Conservation (phyloP, 1,140 invertebrate genomes). For the Achroia grisella region DNA sequence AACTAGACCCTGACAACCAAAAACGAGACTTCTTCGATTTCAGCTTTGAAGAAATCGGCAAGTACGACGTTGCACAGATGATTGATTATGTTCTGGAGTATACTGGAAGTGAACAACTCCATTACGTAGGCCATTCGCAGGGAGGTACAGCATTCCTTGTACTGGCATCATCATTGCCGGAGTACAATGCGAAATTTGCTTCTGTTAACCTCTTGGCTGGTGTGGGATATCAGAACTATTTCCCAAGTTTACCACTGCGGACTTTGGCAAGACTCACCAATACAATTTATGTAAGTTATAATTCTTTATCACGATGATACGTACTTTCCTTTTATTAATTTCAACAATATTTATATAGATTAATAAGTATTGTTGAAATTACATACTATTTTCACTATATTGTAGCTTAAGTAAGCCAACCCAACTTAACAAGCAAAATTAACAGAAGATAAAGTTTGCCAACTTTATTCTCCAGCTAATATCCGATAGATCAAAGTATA, state of each 20-base stretch:
- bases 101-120: constrained; percentile 64
- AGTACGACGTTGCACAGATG: constrained; percentile 80
- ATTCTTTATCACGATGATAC: too few relatives aligned
- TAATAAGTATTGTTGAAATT: too few relatives aligned
- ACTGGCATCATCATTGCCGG: constrained; percentile 69
- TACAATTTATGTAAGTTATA: constrained; percentile 50
- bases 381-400: too few relatives aligned
- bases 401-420: too few relatives aligned
- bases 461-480: too few relatives aligned
- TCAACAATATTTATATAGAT: too few relatives aligned
- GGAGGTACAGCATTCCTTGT: constrained; percentile 76
- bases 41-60: constrained; percentile 80
- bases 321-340: constrained; percentile 2
- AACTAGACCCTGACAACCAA: constrained; percentile 68
- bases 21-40: constrained; percentile 53
- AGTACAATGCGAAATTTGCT: constrained; percentile 71
- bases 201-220: constrained; percentile 47
- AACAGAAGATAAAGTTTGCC: too few relatives aligned
- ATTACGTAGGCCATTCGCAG: constrained; percentile 75
- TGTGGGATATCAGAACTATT: constrained; percentile 44
- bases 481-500: too few relatives aligned
- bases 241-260: constrained; percentile 25
- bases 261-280: constrained; percentile 19
- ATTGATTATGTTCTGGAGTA: constrained; percentile 75
- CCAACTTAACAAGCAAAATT: too few relatives aligned